Evolutionary conservation across 2,797 vertebrate species (phyloP).

Genomic region (Pipistrellus pygmaeus): DNA sequence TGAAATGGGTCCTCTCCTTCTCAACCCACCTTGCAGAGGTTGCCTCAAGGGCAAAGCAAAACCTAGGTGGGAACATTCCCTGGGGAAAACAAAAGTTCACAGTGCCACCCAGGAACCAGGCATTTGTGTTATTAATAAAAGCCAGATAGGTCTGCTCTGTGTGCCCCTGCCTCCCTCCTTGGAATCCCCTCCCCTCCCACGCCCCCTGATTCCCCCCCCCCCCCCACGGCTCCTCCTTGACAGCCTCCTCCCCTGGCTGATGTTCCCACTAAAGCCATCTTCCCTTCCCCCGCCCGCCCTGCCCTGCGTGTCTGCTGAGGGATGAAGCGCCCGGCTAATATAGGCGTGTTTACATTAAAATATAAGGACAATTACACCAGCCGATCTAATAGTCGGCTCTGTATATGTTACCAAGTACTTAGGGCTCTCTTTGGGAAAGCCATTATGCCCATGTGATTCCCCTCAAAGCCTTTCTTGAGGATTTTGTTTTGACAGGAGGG

Average conservation of each 20-base stretch:
- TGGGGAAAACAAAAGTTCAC: slow-evolving; percentile 42
- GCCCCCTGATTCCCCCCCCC: slow-evolving; percentile 1
- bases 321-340: slow-evolving; percentile 85
- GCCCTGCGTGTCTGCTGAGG: slow-evolving; percentile 54
- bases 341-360: slow-evolving; percentile 90
- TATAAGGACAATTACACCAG: slow-evolving; percentile 89
- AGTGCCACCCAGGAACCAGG: slow-evolving; percentile 70
- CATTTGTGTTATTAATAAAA: slow-evolving; percentile 71
- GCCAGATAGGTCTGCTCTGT: slow-evolving; percentile 63
- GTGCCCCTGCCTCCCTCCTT: background rate
- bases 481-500: slow-evolving; percentile 93
- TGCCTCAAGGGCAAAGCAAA: background rate
- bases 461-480: slow-evolving; percentile 91
- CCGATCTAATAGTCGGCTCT: slow-evolving; percentile 90
- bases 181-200: background rate
- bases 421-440: slow-evolving; percentile 86
- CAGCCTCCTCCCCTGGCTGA: slow-evolving; percentile 5
- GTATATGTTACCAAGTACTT: slow-evolving; percentile 91
- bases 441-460: slow-evolving; percentile 90
- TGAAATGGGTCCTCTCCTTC: slow-evolving; percentile 19
- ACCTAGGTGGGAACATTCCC: background rate
- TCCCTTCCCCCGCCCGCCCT: slow-evolving; percentile 15
- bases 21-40: background rate
- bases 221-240: background rate
- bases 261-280: slow-evolving; percentile 43